Conservation (phyloP, 2,888 invertebrate species). For the Xestia rhomboidea region DNA sequence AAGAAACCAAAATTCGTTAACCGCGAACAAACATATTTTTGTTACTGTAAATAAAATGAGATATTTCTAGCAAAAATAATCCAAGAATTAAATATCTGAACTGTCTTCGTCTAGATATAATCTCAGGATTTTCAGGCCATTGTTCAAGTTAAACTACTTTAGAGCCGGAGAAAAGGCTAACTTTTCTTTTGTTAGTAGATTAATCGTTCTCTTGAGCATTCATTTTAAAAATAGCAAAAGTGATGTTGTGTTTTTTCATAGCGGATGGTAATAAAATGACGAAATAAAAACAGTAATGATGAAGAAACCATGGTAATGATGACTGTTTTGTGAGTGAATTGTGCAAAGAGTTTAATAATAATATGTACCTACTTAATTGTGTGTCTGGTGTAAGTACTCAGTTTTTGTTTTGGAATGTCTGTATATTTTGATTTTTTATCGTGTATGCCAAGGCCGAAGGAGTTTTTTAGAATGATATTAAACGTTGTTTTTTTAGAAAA, state of each 20-base stretch:
- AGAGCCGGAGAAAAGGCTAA: constrained; percentile 13
- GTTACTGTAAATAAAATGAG: background rate
- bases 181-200: constrained; percentile 23
- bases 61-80: background rate
- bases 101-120: constrained; percentile 5
- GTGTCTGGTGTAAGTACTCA: too few species aligned
- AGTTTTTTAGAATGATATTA: too few species aligned
- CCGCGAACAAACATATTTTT: background rate
- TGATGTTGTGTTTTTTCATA: constrained; percentile 6
- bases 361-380: too few species aligned
- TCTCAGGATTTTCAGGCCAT: constrained; percentile 17
- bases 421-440: too few species aligned
- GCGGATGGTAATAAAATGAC: background rate
- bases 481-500: too few species aligned
- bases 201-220: constrained; percentile 16
- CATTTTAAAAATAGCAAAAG: constrained; percentile 27
- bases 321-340: background rate
- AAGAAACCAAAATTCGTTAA: background rate
- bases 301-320: background rate
- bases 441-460: too few species aligned
- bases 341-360: too few species aligned
- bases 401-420: too few species aligned
- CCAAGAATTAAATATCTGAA: background rate
- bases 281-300: background rate
- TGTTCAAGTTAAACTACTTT: constrained; percentile 21